Percentiles rank a stretch among this genome's conserved stretches.
Evolutionary conservation across 2,888 invertebrate species (phyloP).

Genomic region (Candidula unifasciata): DNA sequence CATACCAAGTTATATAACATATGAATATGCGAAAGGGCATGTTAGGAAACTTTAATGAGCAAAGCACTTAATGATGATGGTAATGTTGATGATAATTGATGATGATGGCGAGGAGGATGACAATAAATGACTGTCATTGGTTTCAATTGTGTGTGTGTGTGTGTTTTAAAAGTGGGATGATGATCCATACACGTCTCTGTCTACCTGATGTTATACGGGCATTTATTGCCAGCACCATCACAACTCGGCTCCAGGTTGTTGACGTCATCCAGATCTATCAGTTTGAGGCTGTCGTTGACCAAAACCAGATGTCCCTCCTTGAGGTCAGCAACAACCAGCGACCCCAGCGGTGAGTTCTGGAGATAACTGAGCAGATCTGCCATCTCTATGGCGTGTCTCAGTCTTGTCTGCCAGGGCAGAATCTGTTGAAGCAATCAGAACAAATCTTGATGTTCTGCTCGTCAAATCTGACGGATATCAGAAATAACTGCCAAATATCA

Average conservation of each 20-base stretch:
- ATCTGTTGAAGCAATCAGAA: constrained; percentile 53
- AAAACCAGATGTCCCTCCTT: constrained; percentile 74
- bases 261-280: constrained; percentile 75
- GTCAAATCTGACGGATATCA: too few relatives aligned
- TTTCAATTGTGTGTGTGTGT: too few relatives aligned
- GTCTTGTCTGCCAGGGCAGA: constrained; percentile 65
- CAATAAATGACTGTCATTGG: too few relatives aligned
- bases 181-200: constrained; percentile 52
- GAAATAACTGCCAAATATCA: too few relatives aligned
- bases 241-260: constrained; percentile 72
- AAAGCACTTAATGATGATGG: too few relatives aligned
- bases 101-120: too few relatives aligned
- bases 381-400: constrained; percentile 68
- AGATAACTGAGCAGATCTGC: constrained; percentile 71
- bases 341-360: constrained; percentile 73
- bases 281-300: constrained; percentile 67
- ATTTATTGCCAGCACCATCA: constrained; percentile 51
- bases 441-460: too few relatives aligned
- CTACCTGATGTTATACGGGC: constrained; percentile 54
- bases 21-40: too few relatives aligned
- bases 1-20: too few relatives aligned
- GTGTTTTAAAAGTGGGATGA: too few relatives aligned
- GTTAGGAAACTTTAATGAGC: too few relatives aligned
- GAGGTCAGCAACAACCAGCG: constrained; percentile 72
- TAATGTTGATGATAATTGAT: too few relatives aligned